A percentile compares a stretch with the other conserved stretches of the same genome.
Evolutionary conservation across 1,140 invertebrate genomes (phyloP).

Genomic region (Drosophila teissieri): DNA sequence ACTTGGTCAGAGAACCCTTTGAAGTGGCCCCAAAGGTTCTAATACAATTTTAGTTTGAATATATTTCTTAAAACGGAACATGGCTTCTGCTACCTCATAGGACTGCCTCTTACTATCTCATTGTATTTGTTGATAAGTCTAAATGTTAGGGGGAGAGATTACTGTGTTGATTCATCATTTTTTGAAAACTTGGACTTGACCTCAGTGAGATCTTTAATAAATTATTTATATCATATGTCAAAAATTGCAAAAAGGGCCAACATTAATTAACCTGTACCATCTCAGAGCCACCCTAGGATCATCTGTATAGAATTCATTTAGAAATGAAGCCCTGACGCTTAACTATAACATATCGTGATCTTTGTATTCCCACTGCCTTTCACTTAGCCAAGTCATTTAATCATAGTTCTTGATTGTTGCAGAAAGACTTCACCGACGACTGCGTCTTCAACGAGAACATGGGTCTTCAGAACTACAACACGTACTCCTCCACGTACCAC

Average conservation of each 20-base stretch:
- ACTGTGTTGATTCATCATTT: too few relatives aligned
- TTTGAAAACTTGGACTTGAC: too few relatives aligned
- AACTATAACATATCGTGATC: background rate
- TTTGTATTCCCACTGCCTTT: background rate
- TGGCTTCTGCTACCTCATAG: background rate
- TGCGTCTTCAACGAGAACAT: slow-evolving; percentile 94
- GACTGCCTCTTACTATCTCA: background rate
- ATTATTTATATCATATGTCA: too few relatives aligned
- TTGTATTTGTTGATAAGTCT: background rate
- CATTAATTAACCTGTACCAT: background rate
- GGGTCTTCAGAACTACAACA: slow-evolving; percentile 93
- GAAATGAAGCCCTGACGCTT: too few relatives aligned
- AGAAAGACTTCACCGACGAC: slow-evolving; percentile 92
- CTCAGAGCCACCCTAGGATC: too few relatives aligned
- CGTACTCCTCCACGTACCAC: slow-evolving; percentile 91
- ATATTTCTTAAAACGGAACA: background rate
- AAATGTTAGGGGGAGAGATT: too few relatives aligned
- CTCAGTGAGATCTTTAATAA: too few relatives aligned
- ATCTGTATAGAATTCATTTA: too few relatives aligned
- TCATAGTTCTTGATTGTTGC: slow-evolving; percentile 86
- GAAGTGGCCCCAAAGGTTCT: background rate
- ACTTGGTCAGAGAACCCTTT: background rate
- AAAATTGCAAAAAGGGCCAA: too few relatives aligned
- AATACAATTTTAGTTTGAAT: too few relatives aligned
- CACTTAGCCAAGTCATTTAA: slow-evolving; percentile 69